phyloP scores from a whole-genome alignment of 2,113 vertebrate species.

The Terrapene triunguis region DNA sequence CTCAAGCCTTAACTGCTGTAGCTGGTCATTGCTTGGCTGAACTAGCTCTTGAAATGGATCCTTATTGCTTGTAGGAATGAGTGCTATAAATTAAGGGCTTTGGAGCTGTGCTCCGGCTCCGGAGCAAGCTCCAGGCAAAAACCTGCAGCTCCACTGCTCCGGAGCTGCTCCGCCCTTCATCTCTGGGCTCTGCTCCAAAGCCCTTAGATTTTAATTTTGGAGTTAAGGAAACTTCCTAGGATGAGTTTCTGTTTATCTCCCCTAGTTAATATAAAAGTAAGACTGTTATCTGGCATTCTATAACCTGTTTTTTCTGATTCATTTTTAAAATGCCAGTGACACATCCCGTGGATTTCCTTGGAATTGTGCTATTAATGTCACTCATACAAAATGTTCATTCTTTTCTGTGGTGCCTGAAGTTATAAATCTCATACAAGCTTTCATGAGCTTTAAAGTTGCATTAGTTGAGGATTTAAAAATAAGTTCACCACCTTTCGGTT shows the following conservation, averaged over 20 bases:
- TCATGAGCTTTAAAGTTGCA: not conserved
- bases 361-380: not conserved
- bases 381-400: rapidly evolving
- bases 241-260: not conserved
- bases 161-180: too few relatives aligned
- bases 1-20: not conserved
- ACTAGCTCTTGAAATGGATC: not conserved
- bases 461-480: slow-evolving; percentile 22
- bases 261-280: not conserved
- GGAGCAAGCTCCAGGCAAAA: too few relatives aligned
- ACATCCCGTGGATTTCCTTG: rapidly evolving
- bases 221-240: not conserved
- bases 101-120: too few relatives aligned
- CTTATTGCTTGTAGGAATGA: not conserved
- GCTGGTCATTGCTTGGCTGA: not conserved
- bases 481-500: not conserved
- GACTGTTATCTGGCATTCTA: not conserved
- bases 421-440: not conserved
- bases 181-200: too few relatives aligned
- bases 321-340: rapidly evolving
- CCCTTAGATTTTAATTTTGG: not conserved
- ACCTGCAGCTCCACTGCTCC: too few relatives aligned
- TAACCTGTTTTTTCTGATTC: not conserved
- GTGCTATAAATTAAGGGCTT: not conserved
- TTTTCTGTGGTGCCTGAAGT: not conserved